Conservation (phyloP, 1,140 invertebrate species). For the Sarcophaga peregrina region DNA sequence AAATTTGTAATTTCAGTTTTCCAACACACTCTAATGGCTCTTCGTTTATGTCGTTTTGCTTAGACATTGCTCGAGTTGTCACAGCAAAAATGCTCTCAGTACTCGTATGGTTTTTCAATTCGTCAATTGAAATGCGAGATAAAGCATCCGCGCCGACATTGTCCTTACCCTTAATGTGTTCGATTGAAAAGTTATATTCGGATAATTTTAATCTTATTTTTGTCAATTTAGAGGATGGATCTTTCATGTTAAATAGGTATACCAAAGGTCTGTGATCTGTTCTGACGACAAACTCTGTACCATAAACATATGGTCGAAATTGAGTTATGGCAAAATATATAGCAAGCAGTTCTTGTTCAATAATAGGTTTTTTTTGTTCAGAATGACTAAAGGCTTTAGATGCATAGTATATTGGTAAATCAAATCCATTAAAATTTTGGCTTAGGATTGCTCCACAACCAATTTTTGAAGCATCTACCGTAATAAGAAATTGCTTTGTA, state of each 20-base stretch:
- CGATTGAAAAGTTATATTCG: constrained; percentile 12
- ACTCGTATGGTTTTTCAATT: too few relatives aligned
- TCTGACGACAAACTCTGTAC: too few relatives aligned
- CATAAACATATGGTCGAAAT: constrained; percentile 16
- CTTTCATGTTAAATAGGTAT: too few relatives aligned
- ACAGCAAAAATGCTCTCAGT: too few relatives aligned
- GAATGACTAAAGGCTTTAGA: neutral
- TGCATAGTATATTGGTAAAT: constrained; percentile 15
- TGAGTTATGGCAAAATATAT: constrained; percentile 15
- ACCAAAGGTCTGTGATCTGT: too few relatives aligned
- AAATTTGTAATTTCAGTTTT: too few relatives aligned
- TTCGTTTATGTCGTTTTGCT: too few relatives aligned
- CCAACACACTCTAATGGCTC: too few relatives aligned
- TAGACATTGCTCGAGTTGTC: too few relatives aligned
- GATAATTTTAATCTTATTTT: too few relatives aligned
- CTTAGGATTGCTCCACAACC: neutral
- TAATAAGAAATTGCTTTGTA: constrained; percentile 29
- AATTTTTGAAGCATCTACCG: neutral
- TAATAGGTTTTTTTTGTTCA: neutral
- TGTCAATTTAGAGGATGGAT: too few relatives aligned
- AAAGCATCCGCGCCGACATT: constrained; percentile 10
- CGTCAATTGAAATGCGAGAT: constrained; percentile 21
- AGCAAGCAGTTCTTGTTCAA: constrained; percentile 19
- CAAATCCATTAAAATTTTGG: constrained; percentile 11
- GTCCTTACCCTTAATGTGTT: neutral